Conservation (phyloP, 2,113 vertebrate genomes). For the Larimichthys polyactis region DNA sequence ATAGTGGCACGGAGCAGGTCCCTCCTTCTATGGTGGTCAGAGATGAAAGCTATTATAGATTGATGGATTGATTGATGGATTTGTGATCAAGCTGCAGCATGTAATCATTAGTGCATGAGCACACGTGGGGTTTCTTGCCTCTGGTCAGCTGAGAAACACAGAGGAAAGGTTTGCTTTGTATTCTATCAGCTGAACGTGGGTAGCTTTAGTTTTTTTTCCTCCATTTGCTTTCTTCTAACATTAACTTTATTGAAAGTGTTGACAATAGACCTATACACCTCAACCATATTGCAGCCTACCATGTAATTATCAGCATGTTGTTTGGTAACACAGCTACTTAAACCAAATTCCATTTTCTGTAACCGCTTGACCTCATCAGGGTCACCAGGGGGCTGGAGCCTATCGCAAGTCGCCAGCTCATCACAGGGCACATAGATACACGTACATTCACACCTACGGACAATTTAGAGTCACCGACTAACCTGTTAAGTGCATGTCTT, state of each 20-base stretch:
- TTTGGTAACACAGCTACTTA: no score
- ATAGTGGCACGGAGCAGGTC: constrained; percentile 87
- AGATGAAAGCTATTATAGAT: constrained; percentile 16
- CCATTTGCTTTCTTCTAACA: background rate
- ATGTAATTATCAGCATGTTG: no score
- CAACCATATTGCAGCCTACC: no score
- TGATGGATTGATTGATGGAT: background rate
- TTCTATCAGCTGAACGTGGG: background rate
- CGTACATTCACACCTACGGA: no score
- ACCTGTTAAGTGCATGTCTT: no score
- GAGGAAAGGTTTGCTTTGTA: background rate
- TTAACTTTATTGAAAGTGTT: background rate
- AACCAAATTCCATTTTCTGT: no score
- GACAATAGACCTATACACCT: no score
- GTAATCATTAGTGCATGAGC: background rate
- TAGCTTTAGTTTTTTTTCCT: background rate
- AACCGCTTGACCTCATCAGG: no score
- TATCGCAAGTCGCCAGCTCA: no score
- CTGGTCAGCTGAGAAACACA: background rate
- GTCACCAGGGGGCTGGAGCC: no score
- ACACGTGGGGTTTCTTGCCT: background rate
- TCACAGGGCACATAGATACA: no score
- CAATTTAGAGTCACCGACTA: no score
- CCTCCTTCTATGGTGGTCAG: constrained; percentile 79
- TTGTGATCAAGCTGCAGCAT: background rate